Percentiles rank a stretch among this genome's conserved stretches.
phyloP scores from a whole-genome alignment of 2,113 vertebrate species.

The Erinaceus europaeus region DNA sequence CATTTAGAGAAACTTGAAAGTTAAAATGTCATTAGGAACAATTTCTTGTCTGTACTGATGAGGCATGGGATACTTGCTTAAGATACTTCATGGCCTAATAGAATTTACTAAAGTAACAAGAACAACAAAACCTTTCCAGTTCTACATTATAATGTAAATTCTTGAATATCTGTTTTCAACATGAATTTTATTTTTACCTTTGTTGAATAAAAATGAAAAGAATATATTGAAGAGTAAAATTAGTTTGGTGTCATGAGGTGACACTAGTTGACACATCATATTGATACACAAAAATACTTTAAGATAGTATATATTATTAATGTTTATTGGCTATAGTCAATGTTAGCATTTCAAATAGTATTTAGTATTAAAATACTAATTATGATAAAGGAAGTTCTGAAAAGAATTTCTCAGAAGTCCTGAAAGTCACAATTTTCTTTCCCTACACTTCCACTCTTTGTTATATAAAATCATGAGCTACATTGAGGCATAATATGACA shows the following conservation, averaged over 20 bases:
- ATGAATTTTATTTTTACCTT: background rate
- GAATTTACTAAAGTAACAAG: background rate
- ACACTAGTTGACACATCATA: background rate
- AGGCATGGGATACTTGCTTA: background rate
- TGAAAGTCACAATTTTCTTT: background rate
- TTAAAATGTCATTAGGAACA: background rate
- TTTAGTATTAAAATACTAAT: background rate
- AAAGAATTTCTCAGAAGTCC: background rate
- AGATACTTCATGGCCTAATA: background rate
- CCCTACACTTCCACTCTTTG: background rate
- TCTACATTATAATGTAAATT: background rate
- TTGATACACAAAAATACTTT: background rate
- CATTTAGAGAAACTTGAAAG: background rate
- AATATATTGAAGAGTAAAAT: too few relatives aligned
- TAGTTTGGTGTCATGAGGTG: background rate
- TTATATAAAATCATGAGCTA: background rate
- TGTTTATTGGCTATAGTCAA: background rate
- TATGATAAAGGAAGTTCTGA: background rate
- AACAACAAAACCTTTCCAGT: background rate
- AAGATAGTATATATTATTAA: background rate
- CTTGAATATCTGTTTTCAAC: background rate
- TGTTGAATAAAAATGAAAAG: background rate
- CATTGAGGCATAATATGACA: background rate
- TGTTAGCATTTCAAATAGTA: background rate
- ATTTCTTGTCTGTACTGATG: background rate